These are phyloP conservation scores for Motacilla alba DNA, from an alignment of 2,113 vertebrate genomes.

Conservation along the genomic window DNA sequence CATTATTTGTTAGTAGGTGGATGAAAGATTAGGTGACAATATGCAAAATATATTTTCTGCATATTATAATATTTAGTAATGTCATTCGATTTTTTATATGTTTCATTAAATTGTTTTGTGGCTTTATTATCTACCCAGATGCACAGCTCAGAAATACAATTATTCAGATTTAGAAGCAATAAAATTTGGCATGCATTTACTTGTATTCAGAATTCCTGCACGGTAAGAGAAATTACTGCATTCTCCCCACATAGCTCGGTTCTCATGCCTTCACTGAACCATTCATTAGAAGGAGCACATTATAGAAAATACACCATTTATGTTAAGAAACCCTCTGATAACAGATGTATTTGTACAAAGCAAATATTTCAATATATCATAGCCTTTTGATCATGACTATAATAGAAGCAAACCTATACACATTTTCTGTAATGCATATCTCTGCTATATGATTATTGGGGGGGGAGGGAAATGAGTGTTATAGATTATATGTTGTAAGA, in stretches of 20 bases:
- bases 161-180: constrained; percentile 85
- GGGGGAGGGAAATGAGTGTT: constrained; percentile 8
- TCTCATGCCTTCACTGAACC: constrained; percentile 71
- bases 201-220: constrained; percentile 80
- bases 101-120: constrained; percentile 86
- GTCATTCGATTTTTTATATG: constrained; percentile 83
- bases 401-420: constrained; percentile 69
- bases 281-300: constrained; percentile 78
- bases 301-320: constrained; percentile 82
- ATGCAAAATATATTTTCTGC: constrained; percentile 82
- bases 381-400: constrained; percentile 74
- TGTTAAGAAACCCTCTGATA: constrained; percentile 79
- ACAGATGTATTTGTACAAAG: constrained; percentile 75
- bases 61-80: constrained; percentile 84
- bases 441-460: constrained; percentile 53
- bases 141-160: constrained; percentile 83
- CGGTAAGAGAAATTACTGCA: constrained; percentile 81
- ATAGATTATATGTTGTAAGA: constrained; percentile 46
- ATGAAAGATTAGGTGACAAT: constrained; percentile 83
- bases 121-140: constrained; percentile 84
- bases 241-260: constrained; percentile 75
- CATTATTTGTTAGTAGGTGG: constrained; percentile 79
- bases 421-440: constrained; percentile 63
- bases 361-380: constrained; percentile 78
- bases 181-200: constrained; percentile 83